Conservation (phyloP, 2,113 vertebrate species). For the Otis tarda region DNA sequence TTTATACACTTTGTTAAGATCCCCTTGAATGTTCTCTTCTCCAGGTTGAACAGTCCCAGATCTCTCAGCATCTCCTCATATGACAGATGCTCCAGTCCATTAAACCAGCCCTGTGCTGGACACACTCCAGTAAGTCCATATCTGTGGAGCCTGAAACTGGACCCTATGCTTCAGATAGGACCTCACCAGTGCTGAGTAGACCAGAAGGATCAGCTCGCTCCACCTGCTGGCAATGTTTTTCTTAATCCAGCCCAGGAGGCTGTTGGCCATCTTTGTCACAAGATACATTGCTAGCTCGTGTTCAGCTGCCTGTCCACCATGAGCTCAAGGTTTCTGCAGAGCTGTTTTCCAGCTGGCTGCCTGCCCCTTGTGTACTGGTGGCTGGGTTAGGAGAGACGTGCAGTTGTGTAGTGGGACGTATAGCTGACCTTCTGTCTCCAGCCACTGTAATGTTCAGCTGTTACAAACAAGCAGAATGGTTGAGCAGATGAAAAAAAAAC, state of each 20-base stretch:
- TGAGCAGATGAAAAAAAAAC: neutral
- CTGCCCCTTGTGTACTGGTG: rapidly evolving
- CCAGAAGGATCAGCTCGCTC: neutral
- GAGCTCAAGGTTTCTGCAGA: neutral
- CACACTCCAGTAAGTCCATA: neutral
- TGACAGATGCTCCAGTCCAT: neutral
- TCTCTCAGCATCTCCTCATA: neutral
- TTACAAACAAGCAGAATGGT: neutral
- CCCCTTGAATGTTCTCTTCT: neutral
- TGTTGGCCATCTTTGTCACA: neutral
- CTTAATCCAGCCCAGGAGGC: neutral
- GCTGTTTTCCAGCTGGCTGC: neutral
- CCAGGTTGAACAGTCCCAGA: neutral
- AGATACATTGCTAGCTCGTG: neutral
- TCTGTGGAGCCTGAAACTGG: neutral
- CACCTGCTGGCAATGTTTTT: neutral
- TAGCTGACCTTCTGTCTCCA: neutral
- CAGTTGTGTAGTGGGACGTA: neutral
- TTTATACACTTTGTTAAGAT: neutral
- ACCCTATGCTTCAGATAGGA: neutral
- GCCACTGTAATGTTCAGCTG: neutral
- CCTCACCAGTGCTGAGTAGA: neutral
- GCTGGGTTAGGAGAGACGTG: neutral
- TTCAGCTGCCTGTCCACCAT: neutral
- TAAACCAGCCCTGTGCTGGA: neutral